Conservation (phyloP, 1,140 invertebrate species). For the Spodoptera frugiperda region DNA sequence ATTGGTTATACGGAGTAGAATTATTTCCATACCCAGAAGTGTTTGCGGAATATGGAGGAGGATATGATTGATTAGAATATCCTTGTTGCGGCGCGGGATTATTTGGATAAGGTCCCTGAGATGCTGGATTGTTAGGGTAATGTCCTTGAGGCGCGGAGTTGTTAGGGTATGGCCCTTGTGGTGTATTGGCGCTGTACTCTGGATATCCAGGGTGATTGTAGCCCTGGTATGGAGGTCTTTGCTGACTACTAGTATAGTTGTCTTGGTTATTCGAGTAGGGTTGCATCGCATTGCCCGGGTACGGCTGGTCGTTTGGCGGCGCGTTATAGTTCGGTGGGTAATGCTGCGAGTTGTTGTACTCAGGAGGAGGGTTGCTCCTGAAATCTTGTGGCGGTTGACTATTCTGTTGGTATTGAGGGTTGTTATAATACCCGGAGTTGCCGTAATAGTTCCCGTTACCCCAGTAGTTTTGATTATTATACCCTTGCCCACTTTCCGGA, state of each 20-base stretch:
- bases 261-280: conserved; percentile 65
- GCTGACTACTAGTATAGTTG: conserved; percentile 64
- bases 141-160: conserved; percentile 46
- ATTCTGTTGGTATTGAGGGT: conserved; percentile 71
- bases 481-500: conserved; percentile 62
- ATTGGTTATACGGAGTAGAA: conserved; percentile 72
- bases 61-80: conserved; percentile 64
- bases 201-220: conserved; percentile 72
- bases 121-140: conserved; percentile 55
- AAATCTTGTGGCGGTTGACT: conserved; percentile 67
- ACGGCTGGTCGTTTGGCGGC: conserved; percentile 54
- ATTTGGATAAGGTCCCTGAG: conserved; percentile 59
- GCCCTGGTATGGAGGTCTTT: conserved; percentile 65
- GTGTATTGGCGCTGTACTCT: conserved; percentile 73
- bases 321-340: conserved; percentile 69
- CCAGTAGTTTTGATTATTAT: conserved; percentile 79
- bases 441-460: conserved; percentile 76
- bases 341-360: conserved; percentile 69
- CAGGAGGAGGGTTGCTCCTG: conserved; percentile 56
- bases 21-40: conserved; percentile 61
- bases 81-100: conserved; percentile 52
- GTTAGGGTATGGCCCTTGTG: conserved; percentile 60
- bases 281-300: conserved; percentile 54
- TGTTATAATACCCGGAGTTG: conserved; percentile 77
- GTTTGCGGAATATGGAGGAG: conserved; percentile 62